phyloP scores from a whole-genome alignment of 2,113 vertebrate genomes.

The Rana temporaria region DNA sequence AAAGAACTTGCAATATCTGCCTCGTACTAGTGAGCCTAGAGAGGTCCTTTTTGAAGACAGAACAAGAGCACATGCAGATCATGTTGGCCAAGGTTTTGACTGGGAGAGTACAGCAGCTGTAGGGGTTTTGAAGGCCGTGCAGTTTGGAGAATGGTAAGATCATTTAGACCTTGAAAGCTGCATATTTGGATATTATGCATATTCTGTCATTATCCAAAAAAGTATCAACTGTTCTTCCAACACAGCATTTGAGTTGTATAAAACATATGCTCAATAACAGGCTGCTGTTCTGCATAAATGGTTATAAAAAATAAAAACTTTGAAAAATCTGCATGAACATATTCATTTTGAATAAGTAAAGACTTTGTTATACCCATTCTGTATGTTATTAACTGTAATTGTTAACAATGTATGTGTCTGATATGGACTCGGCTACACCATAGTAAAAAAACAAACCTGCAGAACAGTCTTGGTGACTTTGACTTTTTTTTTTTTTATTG shows the following conservation, averaged over 20 bases:
- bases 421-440: background rate
- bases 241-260: too few relatives aligned
- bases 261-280: too few relatives aligned
- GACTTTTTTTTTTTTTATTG: background rate
- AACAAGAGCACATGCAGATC: conserved; percentile 93
- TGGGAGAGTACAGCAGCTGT: conserved; percentile 98
- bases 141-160: conserved; percentile 90
- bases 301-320: too few relatives aligned
- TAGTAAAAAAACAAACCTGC: background rate
- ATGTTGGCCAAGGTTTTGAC: conserved; percentile 97
- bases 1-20: conserved; percentile 97
- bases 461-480: too few relatives aligned
- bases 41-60: conserved; percentile 97
- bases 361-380: too few relatives aligned
- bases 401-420: too few relatives aligned
- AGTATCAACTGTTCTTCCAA: too few relatives aligned
- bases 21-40: conserved; percentile 91
- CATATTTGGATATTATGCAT: background rate
- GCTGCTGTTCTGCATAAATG: too few relatives aligned
- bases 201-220: too few relatives aligned
- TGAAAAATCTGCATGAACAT: too few relatives aligned
- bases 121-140: conserved; percentile 95
- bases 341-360: too few relatives aligned
- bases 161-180: background rate
- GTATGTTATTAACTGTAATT: too few relatives aligned